Conservation (phyloP, 2,888 invertebrate genomes). For the Gastracanthus pulcherrimus region DNA sequence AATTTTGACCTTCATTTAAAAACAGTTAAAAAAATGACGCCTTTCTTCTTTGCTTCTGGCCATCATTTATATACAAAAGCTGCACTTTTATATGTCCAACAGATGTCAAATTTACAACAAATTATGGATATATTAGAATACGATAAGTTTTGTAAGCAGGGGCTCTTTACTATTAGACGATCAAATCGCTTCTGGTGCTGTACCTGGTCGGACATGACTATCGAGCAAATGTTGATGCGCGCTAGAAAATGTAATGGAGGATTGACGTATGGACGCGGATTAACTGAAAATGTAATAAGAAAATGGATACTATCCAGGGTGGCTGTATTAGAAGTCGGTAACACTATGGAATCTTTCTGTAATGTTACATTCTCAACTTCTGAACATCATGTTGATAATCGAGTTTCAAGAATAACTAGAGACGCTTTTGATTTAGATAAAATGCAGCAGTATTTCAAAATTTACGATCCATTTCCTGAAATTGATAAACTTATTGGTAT, state of each 20-base stretch:
- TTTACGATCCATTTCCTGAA: conserved; percentile 66
- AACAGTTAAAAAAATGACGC: no score
- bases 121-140: no score
- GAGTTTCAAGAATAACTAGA: conserved; percentile 54
- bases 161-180: conserved; percentile 64
- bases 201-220: conserved; percentile 65
- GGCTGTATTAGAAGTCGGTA: background rate
- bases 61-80: no score
- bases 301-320: background rate
- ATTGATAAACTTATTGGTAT: conserved; percentile 65
- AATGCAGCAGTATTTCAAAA: background rate
- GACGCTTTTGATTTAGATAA: conserved; percentile 15
- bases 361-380: conserved; percentile 37
- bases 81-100: no score
- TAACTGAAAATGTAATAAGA: conserved; percentile 56
- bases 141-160: background rate
- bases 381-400: conserved; percentile 53
- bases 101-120: no score
- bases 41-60: no score
- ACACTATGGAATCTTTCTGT: conserved; percentile 56
- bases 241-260: conserved; percentile 57
- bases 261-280: conserved; percentile 61
- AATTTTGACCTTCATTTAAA: no score
- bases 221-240: conserved; percentile 69
- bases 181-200: conserved; percentile 64